phyloP scores from a whole-genome alignment of 2,113 vertebrate genomes.

The Aythya baeri region DNA sequence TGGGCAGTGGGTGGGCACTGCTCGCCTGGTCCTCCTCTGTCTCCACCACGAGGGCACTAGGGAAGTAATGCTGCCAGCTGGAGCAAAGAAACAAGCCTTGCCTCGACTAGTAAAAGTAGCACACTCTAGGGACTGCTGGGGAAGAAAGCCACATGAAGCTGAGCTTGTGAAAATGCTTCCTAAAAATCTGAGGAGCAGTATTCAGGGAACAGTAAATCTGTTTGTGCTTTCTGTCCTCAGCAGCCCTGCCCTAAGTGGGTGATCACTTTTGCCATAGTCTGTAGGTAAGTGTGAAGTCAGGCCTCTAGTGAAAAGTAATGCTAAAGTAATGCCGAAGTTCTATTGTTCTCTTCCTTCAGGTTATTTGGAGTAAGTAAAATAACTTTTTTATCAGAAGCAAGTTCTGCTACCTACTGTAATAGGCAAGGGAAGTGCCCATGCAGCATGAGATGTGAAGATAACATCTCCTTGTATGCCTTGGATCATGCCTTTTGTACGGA shows the following conservation, averaged over 20 bases:
- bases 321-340: not conserved
- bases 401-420: not conserved
- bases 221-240: not conserved
- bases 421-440: not conserved
- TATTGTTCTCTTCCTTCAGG: not conserved
- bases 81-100: not conserved
- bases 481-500: not conserved
- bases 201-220: not conserved
- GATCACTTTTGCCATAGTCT: not conserved
- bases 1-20: fast-evolving
- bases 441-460: not conserved
- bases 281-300: not conserved
- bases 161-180: not conserved
- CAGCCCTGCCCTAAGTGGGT: not conserved
- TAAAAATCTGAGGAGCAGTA: not conserved
- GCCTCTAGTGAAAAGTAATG: not conserved
- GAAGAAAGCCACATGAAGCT: not conserved
- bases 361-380: not conserved
- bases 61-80: not conserved
- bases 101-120: not conserved
- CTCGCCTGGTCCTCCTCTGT: too few species aligned
- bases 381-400: not conserved
- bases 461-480: not conserved
- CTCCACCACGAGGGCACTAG: too few species aligned
- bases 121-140: not conserved